A percentile compares a stretch with the other conserved stretches of the same genome.
phyloP scores from a whole-genome alignment of 2,888 invertebrate species.

The Acanthosepion pharaonis region DNA sequence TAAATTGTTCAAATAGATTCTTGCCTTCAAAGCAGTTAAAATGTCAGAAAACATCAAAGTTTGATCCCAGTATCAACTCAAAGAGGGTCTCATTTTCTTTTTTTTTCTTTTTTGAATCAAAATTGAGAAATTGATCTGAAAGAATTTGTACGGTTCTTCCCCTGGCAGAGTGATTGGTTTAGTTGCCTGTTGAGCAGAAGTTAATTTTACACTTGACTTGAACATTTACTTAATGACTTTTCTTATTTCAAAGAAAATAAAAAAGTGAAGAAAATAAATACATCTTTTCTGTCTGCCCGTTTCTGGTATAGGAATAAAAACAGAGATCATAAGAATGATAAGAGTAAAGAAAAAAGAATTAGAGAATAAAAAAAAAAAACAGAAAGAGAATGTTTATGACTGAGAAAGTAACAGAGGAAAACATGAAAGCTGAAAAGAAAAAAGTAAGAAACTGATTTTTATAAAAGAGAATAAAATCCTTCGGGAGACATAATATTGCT shows the following conservation, averaged over 20 bases:
- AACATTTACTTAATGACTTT: background rate
- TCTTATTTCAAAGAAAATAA: background rate
- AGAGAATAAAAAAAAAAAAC: background rate
- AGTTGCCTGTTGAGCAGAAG: background rate
- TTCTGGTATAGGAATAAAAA: background rate
- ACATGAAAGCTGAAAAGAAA: background rate
- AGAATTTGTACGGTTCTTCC: background rate
- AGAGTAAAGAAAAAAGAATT: background rate
- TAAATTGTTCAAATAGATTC: background rate
- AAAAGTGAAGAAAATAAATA: background rate
- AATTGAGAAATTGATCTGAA: background rate
- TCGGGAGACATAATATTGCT: no score
- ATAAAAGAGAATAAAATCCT: background rate
- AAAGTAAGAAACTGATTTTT: background rate
- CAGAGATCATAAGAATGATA: background rate
- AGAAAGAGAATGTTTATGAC: no score
- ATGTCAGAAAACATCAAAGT: background rate
- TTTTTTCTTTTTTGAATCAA: background rate
- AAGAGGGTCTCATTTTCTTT: background rate
- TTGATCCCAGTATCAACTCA: background rate
- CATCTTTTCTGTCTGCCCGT: background rate
- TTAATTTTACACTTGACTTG: constrained; percentile 6
- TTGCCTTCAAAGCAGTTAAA: background rate
- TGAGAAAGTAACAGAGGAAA: background rate
- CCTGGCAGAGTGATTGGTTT: background rate